A percentile compares a stretch with the other conserved stretches of the same genome.
phyloP scores from a whole-genome alignment of 2,888 invertebrate genomes.

The Lycophotia porphyrea region DNA sequence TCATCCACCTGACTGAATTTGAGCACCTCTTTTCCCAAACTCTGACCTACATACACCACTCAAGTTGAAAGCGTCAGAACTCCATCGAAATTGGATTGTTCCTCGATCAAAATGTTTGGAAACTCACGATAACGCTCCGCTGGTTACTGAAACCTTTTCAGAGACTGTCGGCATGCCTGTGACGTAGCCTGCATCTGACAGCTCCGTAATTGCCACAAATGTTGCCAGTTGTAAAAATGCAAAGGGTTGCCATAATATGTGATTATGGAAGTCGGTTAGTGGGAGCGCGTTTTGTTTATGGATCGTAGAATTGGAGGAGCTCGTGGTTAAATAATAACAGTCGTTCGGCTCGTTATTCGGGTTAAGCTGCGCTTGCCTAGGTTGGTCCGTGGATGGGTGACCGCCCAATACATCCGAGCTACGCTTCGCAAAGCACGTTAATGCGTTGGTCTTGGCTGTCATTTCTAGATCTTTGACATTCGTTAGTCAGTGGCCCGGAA shows the following conservation, averaged over 20 bases:
- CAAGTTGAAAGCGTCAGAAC: constrained; percentile 43
- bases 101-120: constrained; percentile 58
- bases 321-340: not conserved
- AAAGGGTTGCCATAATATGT: constrained; percentile 53
- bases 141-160: constrained; percentile 64
- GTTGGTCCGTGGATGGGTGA: not conserved
- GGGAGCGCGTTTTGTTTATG: constrained; percentile 27
- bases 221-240: constrained; percentile 60
- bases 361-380: not conserved
- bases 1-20: not conserved
- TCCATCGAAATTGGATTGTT: constrained; percentile 53
- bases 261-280: constrained; percentile 48
- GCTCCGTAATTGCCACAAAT: constrained; percentile 68
- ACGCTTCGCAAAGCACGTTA: too few relatives aligned
- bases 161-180: constrained; percentile 52
- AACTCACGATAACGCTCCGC: constrained; percentile 59
- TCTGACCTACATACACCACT: constrained; percentile 24
- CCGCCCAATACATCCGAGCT: too few relatives aligned
- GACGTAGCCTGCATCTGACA: constrained; percentile 66
- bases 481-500: too few relatives aligned
- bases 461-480: too few relatives aligned
- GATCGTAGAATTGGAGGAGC: constrained; percentile 5
- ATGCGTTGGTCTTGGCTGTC: too few relatives aligned
- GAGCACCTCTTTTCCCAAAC: not conserved
- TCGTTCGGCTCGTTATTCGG: not conserved